Percentiles rank a stretch among this genome's conserved stretches.
These are phyloP conservation scores for Oryzias celebensis DNA, from an alignment of 2,113 vertebrate species.

Conservation along the genomic window DNA sequence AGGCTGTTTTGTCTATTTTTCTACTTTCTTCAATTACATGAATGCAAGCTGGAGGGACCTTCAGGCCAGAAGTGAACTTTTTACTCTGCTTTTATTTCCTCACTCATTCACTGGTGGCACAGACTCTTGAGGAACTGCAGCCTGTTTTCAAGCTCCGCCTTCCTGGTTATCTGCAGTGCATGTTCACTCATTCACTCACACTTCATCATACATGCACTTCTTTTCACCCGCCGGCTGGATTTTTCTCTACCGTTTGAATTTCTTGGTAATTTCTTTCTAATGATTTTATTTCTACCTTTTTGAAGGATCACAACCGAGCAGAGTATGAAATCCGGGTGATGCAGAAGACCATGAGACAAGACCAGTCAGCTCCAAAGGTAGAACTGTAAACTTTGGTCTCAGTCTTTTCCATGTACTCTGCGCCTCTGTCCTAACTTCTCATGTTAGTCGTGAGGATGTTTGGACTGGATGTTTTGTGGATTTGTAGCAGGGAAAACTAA, in stretches of 20 bases:
- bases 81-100: not conserved
- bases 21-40: not conserved
- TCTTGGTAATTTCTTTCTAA: not conserved
- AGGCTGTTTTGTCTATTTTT: not conserved
- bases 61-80: not conserved
- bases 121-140: slow-evolving; percentile 2
- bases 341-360: slow-evolving; percentile 83
- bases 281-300: not conserved
- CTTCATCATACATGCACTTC: too few species aligned
- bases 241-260: not conserved
- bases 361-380: slow-evolving; percentile 62
- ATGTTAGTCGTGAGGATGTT: not conserved
- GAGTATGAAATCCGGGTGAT: slow-evolving; percentile 90
- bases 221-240: not conserved
- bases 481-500: too few species aligned
- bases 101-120: slow-evolving; percentile 1
- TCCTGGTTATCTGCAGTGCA: too few species aligned
- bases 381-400: too few species aligned
- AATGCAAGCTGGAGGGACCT: not conserved
- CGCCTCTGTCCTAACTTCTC: not conserved
- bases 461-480: too few species aligned
- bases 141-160: slow-evolving; percentile 1
- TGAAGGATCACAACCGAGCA: slow-evolving; percentile 86
- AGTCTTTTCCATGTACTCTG: not conserved
- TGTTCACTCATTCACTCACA: too few species aligned